phyloP scores from a whole-genome alignment of 2,888 invertebrate genomes.

The Polymixis flavicincta region DNA sequence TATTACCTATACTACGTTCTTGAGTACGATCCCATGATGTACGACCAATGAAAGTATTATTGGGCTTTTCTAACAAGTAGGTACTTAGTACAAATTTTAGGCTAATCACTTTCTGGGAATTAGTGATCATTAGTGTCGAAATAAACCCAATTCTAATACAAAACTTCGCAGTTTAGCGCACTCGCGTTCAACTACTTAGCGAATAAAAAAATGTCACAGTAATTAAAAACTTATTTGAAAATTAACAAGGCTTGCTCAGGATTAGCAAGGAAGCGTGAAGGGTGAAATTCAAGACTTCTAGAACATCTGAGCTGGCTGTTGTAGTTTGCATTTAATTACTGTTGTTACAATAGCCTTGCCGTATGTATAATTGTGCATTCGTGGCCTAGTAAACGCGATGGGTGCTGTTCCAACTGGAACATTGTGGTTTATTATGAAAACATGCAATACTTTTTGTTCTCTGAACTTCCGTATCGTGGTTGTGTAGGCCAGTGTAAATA shows the following conservation, averaged over 20 bases:
- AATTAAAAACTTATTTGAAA: not conserved
- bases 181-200: not conserved
- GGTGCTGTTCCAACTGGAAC: constrained; percentile 12
- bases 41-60: too few relatives aligned
- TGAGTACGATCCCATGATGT: too few relatives aligned
- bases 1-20: too few relatives aligned
- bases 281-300: constrained; percentile 6
- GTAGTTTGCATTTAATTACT: constrained; percentile 5
- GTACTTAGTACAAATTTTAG: too few relatives aligned
- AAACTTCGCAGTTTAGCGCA: not conserved
- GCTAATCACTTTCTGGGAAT: too few relatives aligned
- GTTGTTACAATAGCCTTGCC: constrained; percentile 11
- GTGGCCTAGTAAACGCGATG: constrained; percentile 49
- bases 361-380: constrained; percentile 30
- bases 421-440: constrained; percentile 13
- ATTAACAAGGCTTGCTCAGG: not conserved
- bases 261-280: not conserved
- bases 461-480: not conserved
- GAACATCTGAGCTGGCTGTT: not conserved
- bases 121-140: not conserved
- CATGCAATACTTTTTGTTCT: constrained; percentile 13
- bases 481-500: not conserved
- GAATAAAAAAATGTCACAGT: not conserved
- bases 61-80: too few relatives aligned
- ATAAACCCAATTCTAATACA: not conserved